phyloP scores from a whole-genome alignment of 2,888 invertebrate genomes.

The Tipula unca region DNA sequence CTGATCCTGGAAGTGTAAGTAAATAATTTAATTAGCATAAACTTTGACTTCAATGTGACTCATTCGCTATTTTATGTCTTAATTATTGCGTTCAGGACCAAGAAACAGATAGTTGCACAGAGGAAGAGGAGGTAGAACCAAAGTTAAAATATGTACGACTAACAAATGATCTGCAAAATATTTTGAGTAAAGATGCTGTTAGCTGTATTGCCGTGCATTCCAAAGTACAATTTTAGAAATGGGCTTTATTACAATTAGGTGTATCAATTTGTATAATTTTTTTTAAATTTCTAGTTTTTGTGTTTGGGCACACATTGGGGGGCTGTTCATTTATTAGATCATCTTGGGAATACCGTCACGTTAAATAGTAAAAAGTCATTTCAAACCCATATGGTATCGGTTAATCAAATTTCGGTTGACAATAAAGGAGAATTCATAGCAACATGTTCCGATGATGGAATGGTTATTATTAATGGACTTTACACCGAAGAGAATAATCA shows the following conservation, averaged over 20 bases:
- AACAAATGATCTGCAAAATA: conserved; percentile 75
- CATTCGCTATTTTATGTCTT: neutral
- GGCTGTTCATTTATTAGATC: conserved; percentile 79
- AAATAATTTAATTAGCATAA: neutral
- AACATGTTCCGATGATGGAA: conserved; percentile 86
- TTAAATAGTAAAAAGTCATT: conserved; percentile 51
- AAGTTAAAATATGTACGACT: conserved; percentile 86
- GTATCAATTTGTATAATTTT: neutral
- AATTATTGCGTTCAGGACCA: conserved; percentile 28
- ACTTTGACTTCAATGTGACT: neutral
- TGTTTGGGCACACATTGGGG: conserved; percentile 92
- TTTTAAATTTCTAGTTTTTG: conserved; percentile 67
- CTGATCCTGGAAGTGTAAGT: conserved; percentile 16
- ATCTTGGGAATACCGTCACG: conserved; percentile 73
- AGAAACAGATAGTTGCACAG: conserved; percentile 32
- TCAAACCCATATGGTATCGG: conserved; percentile 72
- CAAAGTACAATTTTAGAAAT: conserved; percentile 49
- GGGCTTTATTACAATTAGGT: neutral
- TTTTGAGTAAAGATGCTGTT: conserved; percentile 73
- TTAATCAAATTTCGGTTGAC: conserved; percentile 93
- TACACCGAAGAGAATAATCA: conserved; percentile 78
- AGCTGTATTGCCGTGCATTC: conserved; percentile 91
- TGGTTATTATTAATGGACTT: conserved; percentile 77
- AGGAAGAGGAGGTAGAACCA: conserved; percentile 63
- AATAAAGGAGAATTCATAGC: conserved; percentile 88